Evolutionary conservation across 2,113 vertebrate species (phyloP).

Genomic region (Paratilapia polleni): DNA sequence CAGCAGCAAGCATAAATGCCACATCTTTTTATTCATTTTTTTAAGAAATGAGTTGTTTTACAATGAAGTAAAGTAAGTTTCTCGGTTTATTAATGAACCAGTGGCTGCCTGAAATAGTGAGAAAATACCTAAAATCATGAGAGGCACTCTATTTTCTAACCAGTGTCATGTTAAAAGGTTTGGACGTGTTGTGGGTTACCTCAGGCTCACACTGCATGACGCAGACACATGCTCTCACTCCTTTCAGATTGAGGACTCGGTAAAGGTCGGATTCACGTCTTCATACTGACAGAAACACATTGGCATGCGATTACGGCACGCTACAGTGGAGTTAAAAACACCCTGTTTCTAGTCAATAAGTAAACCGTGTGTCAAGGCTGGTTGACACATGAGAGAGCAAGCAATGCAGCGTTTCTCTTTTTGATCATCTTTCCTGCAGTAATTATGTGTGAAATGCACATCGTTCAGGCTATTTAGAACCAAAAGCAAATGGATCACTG

Average conservation of each 20-base stretch:
- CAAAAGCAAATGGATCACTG: not conserved
- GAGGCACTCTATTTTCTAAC: not conserved
- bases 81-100: too few species aligned
- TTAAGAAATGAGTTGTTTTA: too few species aligned
- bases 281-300: slow-evolving; percentile 22
- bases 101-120: not conserved
- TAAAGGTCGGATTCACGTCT: not conserved
- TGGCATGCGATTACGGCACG: slow-evolving; percentile 10
- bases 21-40: too few species aligned
- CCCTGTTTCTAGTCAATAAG: slow-evolving; percentile 47
- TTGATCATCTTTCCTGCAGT: not conserved
- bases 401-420: not conserved
- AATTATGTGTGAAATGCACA: slow-evolving; percentile 4
- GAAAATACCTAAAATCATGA: not conserved
- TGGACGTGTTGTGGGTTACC: not conserved
- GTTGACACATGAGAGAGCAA: not conserved
- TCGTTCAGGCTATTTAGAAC: not conserved
- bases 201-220: not conserved
- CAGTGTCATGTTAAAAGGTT: not conserved
- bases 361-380: slow-evolving; percentile 46
- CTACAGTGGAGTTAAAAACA: not conserved
- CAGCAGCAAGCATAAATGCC: too few species aligned
- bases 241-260: not conserved
- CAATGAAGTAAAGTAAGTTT: too few species aligned
- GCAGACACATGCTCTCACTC: not conserved